phyloP scores from a whole-genome alignment of 2,888 invertebrate species.

The Andrena haemorrhoa region DNA sequence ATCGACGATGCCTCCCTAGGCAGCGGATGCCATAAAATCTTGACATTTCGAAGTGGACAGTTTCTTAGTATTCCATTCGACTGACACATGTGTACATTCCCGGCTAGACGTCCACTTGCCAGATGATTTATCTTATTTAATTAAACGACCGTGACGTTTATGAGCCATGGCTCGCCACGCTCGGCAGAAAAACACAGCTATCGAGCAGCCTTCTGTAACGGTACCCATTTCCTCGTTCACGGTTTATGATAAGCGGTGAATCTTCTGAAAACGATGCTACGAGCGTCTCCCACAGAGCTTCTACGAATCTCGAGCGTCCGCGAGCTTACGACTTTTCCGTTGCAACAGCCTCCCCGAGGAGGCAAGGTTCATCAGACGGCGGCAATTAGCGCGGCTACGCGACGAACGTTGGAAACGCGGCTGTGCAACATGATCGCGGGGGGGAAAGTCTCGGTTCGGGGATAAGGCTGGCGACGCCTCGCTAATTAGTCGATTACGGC shows the following conservation, averaged over 20 bases:
- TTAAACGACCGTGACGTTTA: too few species aligned
- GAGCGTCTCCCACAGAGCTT: not conserved
- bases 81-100: too few species aligned
- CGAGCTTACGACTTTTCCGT: not conserved
- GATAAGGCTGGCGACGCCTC: conserved; percentile 47
- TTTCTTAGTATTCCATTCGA: too few species aligned
- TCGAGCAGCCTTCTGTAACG: conserved; percentile 1
- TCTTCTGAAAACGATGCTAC: not conserved
- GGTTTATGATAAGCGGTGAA: not conserved
- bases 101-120: too few species aligned
- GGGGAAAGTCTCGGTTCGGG: conserved; percentile 5
- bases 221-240: not conserved
- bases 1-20: not conserved
- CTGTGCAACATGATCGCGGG: not conserved
- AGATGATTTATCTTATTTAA: too few species aligned
- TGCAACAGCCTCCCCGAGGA: not conserved
- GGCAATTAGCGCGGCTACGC: conserved; percentile 18
- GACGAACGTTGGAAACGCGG: not conserved
- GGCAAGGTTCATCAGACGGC: conserved; percentile 19
- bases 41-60: too few species aligned
- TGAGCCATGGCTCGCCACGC: too few species aligned
- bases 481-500: conserved; percentile 65
- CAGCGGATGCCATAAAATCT: not conserved
- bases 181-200: too few species aligned
- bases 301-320: not conserved